phyloP scores from a whole-genome alignment of 1,140 invertebrate genomes.

The Oncopodura yosiiana region DNA sequence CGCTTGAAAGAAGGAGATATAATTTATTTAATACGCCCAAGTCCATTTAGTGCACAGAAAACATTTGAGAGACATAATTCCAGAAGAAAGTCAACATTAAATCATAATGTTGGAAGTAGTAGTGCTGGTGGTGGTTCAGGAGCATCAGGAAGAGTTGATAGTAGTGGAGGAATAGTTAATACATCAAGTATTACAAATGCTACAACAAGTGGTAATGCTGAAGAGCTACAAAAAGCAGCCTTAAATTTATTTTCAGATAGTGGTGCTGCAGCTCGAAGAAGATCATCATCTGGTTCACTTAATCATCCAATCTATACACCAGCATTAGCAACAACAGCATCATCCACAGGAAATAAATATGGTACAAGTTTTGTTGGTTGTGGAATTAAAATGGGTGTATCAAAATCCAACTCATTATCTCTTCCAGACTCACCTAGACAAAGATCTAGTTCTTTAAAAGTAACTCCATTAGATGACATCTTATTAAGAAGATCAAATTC shows the following conservation, averaged over 20 bases:
- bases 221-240: constrained; percentile 32
- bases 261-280: constrained; percentile 14
- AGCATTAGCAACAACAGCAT: constrained; percentile 14
- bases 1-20: constrained; percentile 88
- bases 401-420: constrained; percentile 76
- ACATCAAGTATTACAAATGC: not conserved
- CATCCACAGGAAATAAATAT: constrained; percentile 38
- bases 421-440: constrained; percentile 75
- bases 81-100: constrained; percentile 55
- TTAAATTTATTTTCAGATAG: constrained; percentile 26
- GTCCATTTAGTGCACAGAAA: constrained; percentile 84
- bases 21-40: constrained; percentile 81
- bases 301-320: not conserved
- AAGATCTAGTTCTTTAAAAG: constrained; percentile 70
- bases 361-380: constrained; percentile 45
- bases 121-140: constrained; percentile 41
- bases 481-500: constrained; percentile 71
- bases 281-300: constrained; percentile 22
- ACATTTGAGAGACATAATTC: constrained; percentile 85
- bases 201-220: constrained; percentile 2
- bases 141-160: not conserved
- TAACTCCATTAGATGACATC: constrained; percentile 62
- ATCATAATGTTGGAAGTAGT: constrained; percentile 69
- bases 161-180: not conserved
- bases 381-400: constrained; percentile 46